Evolutionary conservation across 2,113 vertebrate species (phyloP), one percentile per base, ranked within the genome.

Genomic region (Elanoides forficatus): DNA sequence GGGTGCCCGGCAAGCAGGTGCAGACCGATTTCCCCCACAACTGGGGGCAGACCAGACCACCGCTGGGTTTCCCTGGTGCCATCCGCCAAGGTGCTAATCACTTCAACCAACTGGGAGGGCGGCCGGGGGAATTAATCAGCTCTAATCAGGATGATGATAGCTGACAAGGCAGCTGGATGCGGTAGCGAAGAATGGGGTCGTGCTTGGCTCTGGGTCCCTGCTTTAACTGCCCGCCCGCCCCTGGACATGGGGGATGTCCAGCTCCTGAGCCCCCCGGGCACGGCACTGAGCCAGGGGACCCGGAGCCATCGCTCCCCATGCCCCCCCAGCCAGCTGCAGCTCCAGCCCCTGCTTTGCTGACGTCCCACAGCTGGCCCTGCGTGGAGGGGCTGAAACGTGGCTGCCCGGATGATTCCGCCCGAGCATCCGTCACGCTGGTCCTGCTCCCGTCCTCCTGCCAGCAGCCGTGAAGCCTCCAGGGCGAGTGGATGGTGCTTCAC

Each of bases 11-110:
- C 26, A 11, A 40, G 38, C 36, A 73, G 66, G 12, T 14, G 25
- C 2, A 2, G 30, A 72, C 1, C 1, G 0, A 59, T 65, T 65
- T 70, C 8, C 21, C 63, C 43, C 3, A 1, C 2, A 10, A 2
- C 8, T 7, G 6, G 15, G 23, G 18, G n/a, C 25, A 52, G 6
- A 29, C 19, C 25, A 52, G 6, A 29, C 19, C 34, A 50, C 45
- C 0, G 0, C 18, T 5, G 13, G 10, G 34, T 55, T 73, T 73
- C 59, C 65, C 50, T n/a, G 26, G 19, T 86, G 66, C 56, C 30
- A 4, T 75, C 88, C 5, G 15, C 83, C 42, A 59, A 48, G 52
- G 40, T 34, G 65, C 71, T 82, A 72, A 94, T 82, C 67, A 21
- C 58, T 88, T 62, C 86, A 88, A 83, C 52, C 38, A 15, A 3